Evolutionary conservation across 2,113 vertebrate genomes (phyloP).

Genomic region (Naja naja): DNA sequence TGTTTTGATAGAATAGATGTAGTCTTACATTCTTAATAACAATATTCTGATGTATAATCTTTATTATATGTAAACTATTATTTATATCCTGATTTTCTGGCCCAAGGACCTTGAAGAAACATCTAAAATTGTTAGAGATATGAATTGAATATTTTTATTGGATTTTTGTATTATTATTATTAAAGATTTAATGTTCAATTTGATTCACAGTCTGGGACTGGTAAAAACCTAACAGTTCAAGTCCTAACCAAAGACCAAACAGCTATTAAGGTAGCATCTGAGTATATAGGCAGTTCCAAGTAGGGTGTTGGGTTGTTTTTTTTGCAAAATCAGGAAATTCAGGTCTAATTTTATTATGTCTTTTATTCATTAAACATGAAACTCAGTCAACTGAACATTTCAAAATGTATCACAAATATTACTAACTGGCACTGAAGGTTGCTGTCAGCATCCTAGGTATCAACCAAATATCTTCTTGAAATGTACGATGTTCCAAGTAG

Average conservation of each 20-base stretch:
- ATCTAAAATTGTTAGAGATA: neutral
- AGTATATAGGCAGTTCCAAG: neutral
- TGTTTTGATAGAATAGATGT: neutral
- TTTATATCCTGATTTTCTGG: neutral
- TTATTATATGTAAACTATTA: neutral
- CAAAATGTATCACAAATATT: too few species aligned
- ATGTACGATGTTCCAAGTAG: too few species aligned
- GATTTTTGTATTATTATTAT: constrained; percentile 12
- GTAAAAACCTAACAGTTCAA: neutral
- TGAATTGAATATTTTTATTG: neutral
- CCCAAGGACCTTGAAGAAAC: neutral
- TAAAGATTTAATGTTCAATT: neutral
- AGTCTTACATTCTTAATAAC: neutral
- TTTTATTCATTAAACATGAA: too few species aligned
- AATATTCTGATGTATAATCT: neutral
- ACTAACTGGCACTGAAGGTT: too few species aligned
- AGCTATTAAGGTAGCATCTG: neutral
- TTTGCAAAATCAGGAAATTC: neutral
- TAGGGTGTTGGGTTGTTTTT: neutral
- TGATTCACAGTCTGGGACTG: neutral
- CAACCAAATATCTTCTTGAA: too few species aligned
- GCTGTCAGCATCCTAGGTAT: too few species aligned
- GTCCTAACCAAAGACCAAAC: neutral
- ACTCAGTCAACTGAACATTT: too few species aligned
- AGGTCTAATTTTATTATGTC: too few species aligned